Percentiles rank a stretch among this genome's conserved stretches.
Evolutionary conservation across 2,888 invertebrate genomes (phyloP).

Genomic region (Acanthosepion pharaonis): DNA sequence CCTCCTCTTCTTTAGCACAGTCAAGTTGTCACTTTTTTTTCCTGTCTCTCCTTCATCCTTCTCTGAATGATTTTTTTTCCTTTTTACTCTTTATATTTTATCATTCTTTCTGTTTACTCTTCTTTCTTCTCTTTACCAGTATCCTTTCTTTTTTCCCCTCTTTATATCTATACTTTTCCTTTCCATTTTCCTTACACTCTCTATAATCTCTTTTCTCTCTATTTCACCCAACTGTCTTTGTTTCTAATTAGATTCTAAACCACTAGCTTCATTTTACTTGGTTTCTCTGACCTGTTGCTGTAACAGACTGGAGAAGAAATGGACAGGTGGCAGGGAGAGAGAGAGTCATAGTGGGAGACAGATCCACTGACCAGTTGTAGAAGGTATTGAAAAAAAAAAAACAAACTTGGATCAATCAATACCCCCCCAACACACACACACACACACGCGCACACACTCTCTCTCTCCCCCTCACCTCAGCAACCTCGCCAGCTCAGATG

Average conservation of each 20-base stretch:
- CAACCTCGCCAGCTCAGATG: background rate
- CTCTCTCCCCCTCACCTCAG: background rate
- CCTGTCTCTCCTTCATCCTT: background rate
- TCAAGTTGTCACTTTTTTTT: background rate
- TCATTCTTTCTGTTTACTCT: background rate
- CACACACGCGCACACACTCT: no score
- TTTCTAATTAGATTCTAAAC: background rate
- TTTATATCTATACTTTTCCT: background rate
- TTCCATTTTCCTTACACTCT: no score
- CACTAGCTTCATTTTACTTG: background rate
- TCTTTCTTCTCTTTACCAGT: background rate
- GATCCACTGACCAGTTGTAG: background rate
- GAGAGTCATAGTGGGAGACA: background rate
- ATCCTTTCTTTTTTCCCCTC: background rate
- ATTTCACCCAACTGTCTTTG: background rate
- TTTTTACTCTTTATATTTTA: background rate
- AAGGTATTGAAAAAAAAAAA: constrained; percentile 24
- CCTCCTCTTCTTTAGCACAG: background rate
- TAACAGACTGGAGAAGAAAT: background rate
- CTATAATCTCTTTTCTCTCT: background rate
- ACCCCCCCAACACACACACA: background rate
- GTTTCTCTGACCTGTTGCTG: background rate
- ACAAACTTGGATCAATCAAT: background rate
- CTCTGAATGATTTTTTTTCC: background rate
- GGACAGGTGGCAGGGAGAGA: background rate